phyloP scores from a whole-genome alignment of 1,140 invertebrate genomes.

The Hestina assimilis region DNA sequence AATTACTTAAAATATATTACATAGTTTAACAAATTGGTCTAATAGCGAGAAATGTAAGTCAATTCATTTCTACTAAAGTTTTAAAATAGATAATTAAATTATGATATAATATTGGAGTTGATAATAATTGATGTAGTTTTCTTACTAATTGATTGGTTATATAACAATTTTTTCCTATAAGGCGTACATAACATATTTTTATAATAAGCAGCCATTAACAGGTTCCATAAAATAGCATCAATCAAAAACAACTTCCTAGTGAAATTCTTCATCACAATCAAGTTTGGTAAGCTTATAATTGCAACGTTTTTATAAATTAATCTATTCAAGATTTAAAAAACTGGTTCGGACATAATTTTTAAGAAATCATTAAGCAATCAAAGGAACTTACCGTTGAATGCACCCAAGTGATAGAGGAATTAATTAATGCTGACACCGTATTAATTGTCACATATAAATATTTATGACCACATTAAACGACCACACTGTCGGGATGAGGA shows the following conservation, averaged over 20 bases:
- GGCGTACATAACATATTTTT: constrained; percentile 15
- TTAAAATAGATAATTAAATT: constrained; percentile 7
- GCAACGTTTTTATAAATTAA: constrained; percentile 11
- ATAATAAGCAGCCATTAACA: constrained; percentile 4
- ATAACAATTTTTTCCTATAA: constrained; percentile 9
- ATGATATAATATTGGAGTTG: background rate
- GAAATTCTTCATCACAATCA: constrained; percentile 20
- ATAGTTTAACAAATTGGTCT: too few relatives aligned
- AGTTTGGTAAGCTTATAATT: constrained; percentile 18
- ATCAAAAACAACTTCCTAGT: constrained; percentile 7
- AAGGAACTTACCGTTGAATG: constrained; percentile 7
- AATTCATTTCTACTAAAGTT: constrained; percentile 4
- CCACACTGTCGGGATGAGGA: constrained; percentile 41
- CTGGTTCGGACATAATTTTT: constrained; percentile 1
- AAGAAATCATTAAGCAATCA: background rate
- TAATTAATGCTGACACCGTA: background rate
- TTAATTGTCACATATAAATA: background rate
- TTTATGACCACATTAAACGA: constrained; percentile 12
- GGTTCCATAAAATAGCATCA: constrained; percentile 9
- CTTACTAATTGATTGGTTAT: constrained; percentile 8
- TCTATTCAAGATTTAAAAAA: background rate
- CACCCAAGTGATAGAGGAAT: background rate
- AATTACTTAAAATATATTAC: too few relatives aligned
- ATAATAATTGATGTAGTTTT: background rate
- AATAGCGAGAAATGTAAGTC: background rate